Conservation (phyloP, 2,888 invertebrate species). For the Thysanoteuthis rhombus region DNA sequence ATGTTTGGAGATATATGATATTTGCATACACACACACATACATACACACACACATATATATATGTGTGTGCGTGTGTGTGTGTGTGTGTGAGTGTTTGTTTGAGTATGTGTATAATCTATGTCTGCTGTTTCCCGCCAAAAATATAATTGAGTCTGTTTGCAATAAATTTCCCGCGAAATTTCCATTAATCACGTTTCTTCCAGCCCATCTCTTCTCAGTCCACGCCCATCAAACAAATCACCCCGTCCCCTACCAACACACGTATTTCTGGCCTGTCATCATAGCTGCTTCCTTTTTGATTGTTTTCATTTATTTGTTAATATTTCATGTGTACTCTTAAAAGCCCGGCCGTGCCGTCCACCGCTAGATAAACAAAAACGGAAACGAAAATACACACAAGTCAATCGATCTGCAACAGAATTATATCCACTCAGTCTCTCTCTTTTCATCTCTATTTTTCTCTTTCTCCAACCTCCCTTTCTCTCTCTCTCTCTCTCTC, state of each 20-base stretch:
- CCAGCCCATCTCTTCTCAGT: background rate
- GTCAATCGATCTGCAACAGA: background rate
- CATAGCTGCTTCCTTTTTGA: background rate
- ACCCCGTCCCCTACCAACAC: background rate
- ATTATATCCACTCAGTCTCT: too few relatives aligned
- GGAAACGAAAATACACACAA: background rate
- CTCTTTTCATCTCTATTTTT: too few relatives aligned
- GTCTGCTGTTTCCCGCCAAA: background rate
- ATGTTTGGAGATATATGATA: background rate
- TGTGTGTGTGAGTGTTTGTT: background rate
- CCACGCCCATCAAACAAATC: background rate
- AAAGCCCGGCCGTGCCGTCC: background rate
- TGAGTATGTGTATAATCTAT: background rate
- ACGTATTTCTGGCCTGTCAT: background rate
- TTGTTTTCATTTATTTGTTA: background rate
- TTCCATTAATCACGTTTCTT: slow-evolving; percentile 12
- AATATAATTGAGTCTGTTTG: slow-evolving; percentile 12
- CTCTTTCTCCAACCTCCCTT: too few relatives aligned
- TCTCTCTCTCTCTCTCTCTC: too few relatives aligned
- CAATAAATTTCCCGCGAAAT: slow-evolving; percentile 12
- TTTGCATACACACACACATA: background rate
- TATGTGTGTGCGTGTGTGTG: background rate
- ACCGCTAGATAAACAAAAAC: background rate
- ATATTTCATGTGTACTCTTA: slow-evolving; percentile 12
- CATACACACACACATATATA: background rate